Evolutionary conservation across 2,888 invertebrate species (phyloP).

Genomic region (Pandemis heparana): DNA sequence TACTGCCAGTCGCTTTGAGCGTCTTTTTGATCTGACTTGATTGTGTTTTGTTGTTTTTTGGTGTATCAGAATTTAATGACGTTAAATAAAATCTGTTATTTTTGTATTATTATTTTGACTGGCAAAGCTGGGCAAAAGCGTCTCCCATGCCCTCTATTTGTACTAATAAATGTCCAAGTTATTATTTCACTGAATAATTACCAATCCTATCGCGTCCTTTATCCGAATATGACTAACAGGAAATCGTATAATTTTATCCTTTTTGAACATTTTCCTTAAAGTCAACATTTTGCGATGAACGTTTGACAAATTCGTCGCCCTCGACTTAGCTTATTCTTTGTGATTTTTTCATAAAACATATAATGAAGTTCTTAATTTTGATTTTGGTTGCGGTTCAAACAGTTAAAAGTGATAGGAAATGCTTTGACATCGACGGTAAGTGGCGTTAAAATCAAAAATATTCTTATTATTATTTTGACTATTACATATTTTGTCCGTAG

Average conservation of each 20-base stretch:
- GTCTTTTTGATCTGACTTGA: conserved; percentile 4
- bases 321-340: too few species aligned
- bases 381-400: not conserved
- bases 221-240: not conserved
- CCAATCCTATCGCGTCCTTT: too few species aligned
- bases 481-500: too few species aligned
- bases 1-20: not conserved
- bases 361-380: conserved; percentile 11
- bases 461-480: not conserved
- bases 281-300: not conserved
- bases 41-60: conserved; percentile 1
- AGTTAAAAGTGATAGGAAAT: not conserved
- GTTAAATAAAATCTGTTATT: not conserved
- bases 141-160: too few species aligned
- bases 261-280: not conserved
- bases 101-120: too few species aligned
- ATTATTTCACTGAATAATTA: too few species aligned
- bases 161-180: too few species aligned
- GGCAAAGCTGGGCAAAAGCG: too few species aligned
- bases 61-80: not conserved
- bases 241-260: not conserved
- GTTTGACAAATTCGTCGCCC: not conserved
- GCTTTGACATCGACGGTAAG: not conserved
- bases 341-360: not conserved
- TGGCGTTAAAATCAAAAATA: not conserved